Evolutionary conservation across 2,888 invertebrate genomes (phyloP).

Genomic region (Habroteleia sp.): DNA sequence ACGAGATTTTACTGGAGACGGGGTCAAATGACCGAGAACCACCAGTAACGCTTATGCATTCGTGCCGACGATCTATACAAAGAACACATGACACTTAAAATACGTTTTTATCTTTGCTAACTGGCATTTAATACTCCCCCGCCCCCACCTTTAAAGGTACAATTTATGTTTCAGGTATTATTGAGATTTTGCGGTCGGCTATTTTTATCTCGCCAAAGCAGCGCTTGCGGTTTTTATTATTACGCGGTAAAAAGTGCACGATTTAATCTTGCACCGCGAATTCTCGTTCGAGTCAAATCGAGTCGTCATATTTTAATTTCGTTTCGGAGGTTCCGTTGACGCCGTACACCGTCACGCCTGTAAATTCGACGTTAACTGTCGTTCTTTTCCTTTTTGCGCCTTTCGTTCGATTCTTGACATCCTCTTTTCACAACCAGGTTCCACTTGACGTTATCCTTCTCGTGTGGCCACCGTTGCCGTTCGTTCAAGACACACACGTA

Average conservation of each 20-base stretch:
- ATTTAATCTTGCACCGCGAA: slow-evolving; percentile 1
- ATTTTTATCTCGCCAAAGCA: not conserved
- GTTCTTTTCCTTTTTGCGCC: slow-evolving; percentile 43
- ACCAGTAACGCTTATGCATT: slow-evolving; percentile 51
- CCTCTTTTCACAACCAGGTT: slow-evolving; percentile 39
- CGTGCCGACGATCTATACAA: slow-evolving; percentile 43
- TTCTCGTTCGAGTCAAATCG: not conserved
- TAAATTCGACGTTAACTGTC: slow-evolving; percentile 63
- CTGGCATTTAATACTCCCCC: slow-evolving; percentile 56
- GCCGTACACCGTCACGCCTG: slow-evolving; percentile 61
- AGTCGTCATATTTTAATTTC: slow-evolving; percentile 7
- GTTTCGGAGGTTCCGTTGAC: slow-evolving; percentile 20
- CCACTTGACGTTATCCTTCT: slow-evolving; percentile 48
- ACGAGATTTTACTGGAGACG: slow-evolving; percentile 70
- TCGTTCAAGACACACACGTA: slow-evolving; percentile 49
- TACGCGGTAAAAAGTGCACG: not conserved
- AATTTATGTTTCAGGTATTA: slow-evolving; percentile 42
- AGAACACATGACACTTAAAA: slow-evolving; percentile 44
- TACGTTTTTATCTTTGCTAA: slow-evolving; percentile 45
- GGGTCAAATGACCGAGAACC: slow-evolving; percentile 68
- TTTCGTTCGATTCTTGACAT: slow-evolving; percentile 35
- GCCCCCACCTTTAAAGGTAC: slow-evolving; percentile 43
- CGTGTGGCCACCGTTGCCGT: slow-evolving; percentile 52
- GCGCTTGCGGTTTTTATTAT: slow-evolving; percentile 3
- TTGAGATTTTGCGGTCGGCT: slow-evolving; percentile 29